phyloP scores from a whole-genome alignment of 2,888 invertebrate species.

The Diarsia dahlii region DNA sequence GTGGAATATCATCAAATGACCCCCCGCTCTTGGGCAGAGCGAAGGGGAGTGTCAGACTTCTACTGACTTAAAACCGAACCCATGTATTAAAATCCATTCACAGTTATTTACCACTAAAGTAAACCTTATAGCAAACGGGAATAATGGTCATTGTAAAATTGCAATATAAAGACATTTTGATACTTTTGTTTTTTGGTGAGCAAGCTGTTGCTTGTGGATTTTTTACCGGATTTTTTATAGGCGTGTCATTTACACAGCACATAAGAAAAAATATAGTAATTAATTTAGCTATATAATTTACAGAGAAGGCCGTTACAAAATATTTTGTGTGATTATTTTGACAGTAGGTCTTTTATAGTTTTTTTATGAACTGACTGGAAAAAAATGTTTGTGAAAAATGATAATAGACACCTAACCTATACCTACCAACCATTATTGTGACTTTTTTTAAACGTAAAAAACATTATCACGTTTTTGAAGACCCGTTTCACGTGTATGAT shows the following conservation, averaged over 20 bases:
- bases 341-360: too few relatives aligned
- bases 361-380: neutral
- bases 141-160: neutral
- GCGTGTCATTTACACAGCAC: neutral
- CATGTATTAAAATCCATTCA: neutral
- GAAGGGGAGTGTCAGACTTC: too few relatives aligned
- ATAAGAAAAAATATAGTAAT: neutral
- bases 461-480: neutral
- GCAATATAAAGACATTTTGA: neutral
- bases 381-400: neutral
- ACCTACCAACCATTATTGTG: neutral
- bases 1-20: too few relatives aligned
- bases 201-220: slow-evolving; percentile 7
- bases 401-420: neutral
- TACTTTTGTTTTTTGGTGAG: neutral
- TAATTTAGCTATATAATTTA: neutral
- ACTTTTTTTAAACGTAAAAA: neutral
- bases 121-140: neutral
- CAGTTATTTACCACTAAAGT: neutral
- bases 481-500: neutral
- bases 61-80: too few relatives aligned
- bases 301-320: neutral
- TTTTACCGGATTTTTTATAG: neutral
- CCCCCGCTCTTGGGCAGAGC: too few relatives aligned
- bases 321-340: neutral